Evolutionary conservation across 2,797 vertebrate species (phyloP), one percentile per base, ranked within the genome.

Genomic region (Lithobates pipiens): DNA sequence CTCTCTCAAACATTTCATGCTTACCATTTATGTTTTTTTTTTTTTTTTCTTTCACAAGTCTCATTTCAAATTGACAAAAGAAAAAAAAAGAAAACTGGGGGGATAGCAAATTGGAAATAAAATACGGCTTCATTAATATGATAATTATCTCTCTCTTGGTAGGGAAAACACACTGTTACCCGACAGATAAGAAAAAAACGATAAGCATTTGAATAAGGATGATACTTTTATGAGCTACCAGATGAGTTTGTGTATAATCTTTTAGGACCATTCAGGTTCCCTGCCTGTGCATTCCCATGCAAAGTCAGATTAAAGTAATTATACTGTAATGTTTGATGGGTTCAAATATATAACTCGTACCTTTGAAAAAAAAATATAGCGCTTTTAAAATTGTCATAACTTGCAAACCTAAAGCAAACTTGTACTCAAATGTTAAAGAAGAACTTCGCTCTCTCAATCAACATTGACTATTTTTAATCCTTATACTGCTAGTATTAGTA

Each of bases 91-190:
- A 44, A 71, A 77, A 78, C 21, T 23, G 6, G 29, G 39, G 39
- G 61, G 46, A 75, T 74, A 79, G 76, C 69, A 83, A 87, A 87
- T 79, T 87, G 71, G 71, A 87, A 87, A 80, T 86, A 82, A 84
- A 84, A 80, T 84, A 83, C 63, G 25, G 44, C 76, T 83, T 84
- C 81, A 87, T 87, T 87, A 87, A 87, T 87, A 87, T 87, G 86
- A 84, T 87, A 87, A 87, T 87, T 84, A 87, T 87, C 86, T 84
- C 70, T 44, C 29, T 76, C 81, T 70, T 76, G 71, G 76, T 83
- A 71, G 81, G 63, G 27, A 80, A 84, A 86, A 86, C 85, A 83
- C 54, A 27, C 61, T 86, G 86, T 76, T 80, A 84, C 81, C 70
- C 76, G 13, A 36, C 81, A 87, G 86, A 87, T 87, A 87, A 83